phyloP scores from a whole-genome alignment of 2,797 vertebrate genomes.

The Antrozous pallidus region DNA sequence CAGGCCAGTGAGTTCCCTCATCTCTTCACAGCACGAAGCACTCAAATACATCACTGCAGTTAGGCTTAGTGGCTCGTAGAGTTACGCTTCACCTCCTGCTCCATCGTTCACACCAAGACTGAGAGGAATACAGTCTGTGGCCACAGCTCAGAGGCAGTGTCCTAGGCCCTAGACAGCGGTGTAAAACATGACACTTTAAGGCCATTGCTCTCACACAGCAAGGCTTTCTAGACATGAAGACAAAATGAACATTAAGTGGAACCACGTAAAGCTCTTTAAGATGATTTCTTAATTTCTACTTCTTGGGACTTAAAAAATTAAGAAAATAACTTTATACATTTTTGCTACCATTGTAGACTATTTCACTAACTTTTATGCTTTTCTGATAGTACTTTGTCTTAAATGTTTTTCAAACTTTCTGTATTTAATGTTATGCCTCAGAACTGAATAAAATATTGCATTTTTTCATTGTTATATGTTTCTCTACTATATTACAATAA shows the following conservation, averaged over 20 bases:
- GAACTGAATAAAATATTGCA: constrained; percentile 47
- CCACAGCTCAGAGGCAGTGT: background rate
- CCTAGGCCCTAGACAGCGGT: background rate
- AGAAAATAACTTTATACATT: background rate
- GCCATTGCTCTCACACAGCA: background rate
- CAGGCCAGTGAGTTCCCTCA: background rate
- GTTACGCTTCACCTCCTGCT: background rate
- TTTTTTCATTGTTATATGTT: constrained; percentile 30
- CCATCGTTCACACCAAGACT: background rate
- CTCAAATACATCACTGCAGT: background rate
- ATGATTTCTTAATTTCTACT: constrained; percentile 40
- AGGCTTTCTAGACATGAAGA: background rate
- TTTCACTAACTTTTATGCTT: constrained; percentile 31
- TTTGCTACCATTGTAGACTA: constrained; percentile 36
- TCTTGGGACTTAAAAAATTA: constrained; percentile 2
- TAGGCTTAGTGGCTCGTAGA: background rate
- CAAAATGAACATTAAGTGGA: background rate
- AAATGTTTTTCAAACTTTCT: constrained; percentile 34
- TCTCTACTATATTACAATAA: background rate
- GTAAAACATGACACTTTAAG: background rate
- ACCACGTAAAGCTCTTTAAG: background rate
- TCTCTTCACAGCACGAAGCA: background rate
- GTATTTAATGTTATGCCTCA: constrained; percentile 21
- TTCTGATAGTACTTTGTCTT: constrained; percentile 24
- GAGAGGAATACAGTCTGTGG: background rate